These are phyloP conservation scores for Nannoperca australis DNA, from an alignment of 2,797 vertebrate genomes.

Conservation along the genomic window DNA sequence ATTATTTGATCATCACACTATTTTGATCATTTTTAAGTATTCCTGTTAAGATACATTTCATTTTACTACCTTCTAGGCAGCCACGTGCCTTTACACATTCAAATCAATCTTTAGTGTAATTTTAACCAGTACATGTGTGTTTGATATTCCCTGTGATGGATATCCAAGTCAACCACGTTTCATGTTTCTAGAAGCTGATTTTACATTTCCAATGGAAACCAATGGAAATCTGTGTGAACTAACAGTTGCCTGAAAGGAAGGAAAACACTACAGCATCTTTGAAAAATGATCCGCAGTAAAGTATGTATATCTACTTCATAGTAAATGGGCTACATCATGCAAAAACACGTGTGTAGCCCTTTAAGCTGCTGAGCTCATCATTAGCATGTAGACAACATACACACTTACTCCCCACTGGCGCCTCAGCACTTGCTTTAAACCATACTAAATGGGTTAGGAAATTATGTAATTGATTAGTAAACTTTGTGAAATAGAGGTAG, in stretches of 20 bases:
- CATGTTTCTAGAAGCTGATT: background rate
- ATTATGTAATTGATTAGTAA: constrained; percentile 71
- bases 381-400: constrained; percentile 56
- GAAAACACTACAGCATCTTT: background rate
- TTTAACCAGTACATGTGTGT: background rate
- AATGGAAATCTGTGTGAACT: background rate
- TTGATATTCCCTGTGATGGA: background rate
- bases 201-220: background rate
- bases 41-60: background rate
- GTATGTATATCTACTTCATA: background rate
- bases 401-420: constrained; percentile 41
- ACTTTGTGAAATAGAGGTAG: constrained; percentile 64
- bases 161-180: background rate
- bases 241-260: background rate
- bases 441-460: constrained; percentile 50
- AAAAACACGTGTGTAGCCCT: constrained; percentile 15
- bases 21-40: background rate
- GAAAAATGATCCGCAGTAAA: constrained; percentile 7
- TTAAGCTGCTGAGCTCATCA: constrained; percentile 33
- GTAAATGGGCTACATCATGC: constrained; percentile 6
- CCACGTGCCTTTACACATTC: background rate
- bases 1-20: too few relatives aligned
- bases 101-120: background rate
- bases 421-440: constrained; percentile 57
- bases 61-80: background rate